Evolutionary conservation across 2,113 vertebrate species (phyloP).

Genomic region (Calidris pygmaea): DNA sequence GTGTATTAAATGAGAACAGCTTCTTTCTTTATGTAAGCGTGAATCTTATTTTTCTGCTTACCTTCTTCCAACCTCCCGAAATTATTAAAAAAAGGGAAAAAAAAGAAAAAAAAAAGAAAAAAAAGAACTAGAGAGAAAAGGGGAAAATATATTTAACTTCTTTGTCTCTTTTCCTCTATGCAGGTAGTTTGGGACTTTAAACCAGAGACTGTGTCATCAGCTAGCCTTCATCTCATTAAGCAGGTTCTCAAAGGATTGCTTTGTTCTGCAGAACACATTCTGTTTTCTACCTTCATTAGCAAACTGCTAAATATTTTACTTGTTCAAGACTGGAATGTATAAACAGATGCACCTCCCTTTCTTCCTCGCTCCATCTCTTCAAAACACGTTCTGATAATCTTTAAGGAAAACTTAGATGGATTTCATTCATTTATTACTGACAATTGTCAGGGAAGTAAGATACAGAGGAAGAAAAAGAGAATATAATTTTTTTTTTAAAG

Average conservation of each 20-base stretch:
- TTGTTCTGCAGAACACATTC: not conserved
- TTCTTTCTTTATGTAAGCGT: not conserved
- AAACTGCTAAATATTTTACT: conserved; percentile 38
- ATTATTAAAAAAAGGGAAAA: too few species aligned
- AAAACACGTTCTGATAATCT: not conserved
- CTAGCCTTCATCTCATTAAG: conserved; percentile 25
- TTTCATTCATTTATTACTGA: not conserved
- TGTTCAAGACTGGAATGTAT: not conserved
- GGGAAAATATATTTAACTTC: not conserved
- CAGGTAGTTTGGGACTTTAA: not conserved
- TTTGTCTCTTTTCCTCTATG: not conserved
- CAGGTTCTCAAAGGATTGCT: conserved; percentile 20
- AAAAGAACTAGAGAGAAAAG: not conserved
- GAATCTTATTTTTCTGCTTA: not conserved
- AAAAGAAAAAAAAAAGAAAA: too few species aligned
- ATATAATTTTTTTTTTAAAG: not conserved
- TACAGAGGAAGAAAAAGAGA: not conserved
- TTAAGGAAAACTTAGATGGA: not conserved
- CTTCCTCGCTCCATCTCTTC: not conserved
- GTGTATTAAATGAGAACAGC: not conserved
- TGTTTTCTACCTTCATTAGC: conserved; percentile 19
- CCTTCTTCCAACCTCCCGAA: not conserved
- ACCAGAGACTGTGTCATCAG: not conserved
- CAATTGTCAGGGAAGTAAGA: not conserved
- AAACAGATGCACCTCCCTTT: conserved; percentile 2